phyloP scores from a whole-genome alignment of 2,113 vertebrate species.

The Lipophrys pholis region DNA sequence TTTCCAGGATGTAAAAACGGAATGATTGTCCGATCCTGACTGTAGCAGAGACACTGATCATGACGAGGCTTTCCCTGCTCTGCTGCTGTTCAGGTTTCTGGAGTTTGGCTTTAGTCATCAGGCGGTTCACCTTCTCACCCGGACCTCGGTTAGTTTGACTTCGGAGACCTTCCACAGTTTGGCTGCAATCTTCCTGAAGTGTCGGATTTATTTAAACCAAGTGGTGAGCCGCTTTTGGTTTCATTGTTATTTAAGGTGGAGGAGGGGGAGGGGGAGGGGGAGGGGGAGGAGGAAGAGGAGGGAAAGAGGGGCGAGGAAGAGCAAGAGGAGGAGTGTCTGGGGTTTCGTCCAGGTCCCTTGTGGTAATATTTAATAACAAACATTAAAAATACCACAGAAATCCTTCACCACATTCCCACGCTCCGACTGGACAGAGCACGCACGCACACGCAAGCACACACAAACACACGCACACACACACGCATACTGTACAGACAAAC shows the following conservation, averaged over 20 bases:
- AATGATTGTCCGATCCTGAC: too few relatives aligned
- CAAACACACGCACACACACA: constrained; percentile 52
- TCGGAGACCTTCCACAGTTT: constrained; percentile 1
- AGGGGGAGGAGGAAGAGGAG: constrained; percentile 46
- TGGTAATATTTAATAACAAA: constrained; percentile 88
- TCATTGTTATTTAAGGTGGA: constrained; percentile 65
- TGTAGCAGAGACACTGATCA: not conserved
- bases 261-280: constrained; percentile 48
- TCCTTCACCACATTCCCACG: constrained; percentile 84
- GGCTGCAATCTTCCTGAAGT: constrained; percentile 25
- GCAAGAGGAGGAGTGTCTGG: constrained; percentile 61
- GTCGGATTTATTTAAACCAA: constrained; percentile 57
- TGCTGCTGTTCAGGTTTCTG: constrained; percentile 1
- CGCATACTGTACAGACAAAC: constrained; percentile 40
- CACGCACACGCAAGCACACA: constrained; percentile 61
- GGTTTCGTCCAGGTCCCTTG: constrained; percentile 83
- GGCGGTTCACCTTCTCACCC: not conserved
- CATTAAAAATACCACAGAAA: constrained; percentile 88
- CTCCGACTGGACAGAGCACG: constrained; percentile 71
- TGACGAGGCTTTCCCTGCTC: constrained; percentile 45
- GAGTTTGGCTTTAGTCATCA: not conserved
- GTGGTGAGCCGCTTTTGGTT: constrained; percentile 50
- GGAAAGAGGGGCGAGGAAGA: constrained; percentile 7
- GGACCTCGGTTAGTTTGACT: constrained; percentile 35
- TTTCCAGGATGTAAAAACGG: too few relatives aligned